These are phyloP conservation scores for Bryconaethiops microstoma DNA, from an alignment of 2,797 vertebrate genomes.

Conservation along the genomic window DNA sequence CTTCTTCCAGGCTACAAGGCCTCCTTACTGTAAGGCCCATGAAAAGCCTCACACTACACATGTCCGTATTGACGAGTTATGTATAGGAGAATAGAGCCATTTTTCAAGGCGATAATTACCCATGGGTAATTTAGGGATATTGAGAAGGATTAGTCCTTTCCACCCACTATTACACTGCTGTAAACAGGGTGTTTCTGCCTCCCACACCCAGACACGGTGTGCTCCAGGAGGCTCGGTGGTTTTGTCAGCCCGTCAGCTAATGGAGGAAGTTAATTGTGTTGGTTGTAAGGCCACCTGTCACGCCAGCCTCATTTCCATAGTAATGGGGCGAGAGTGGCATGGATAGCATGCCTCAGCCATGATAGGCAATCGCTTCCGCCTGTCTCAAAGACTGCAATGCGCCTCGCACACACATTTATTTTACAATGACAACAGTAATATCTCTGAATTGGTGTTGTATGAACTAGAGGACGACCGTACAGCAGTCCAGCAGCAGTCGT, in stretches of 20 bases:
- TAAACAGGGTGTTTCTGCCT: constrained; percentile 78
- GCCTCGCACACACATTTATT: constrained; percentile 12
- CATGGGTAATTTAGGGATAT: constrained; percentile 55
- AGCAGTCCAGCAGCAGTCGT: neutral
- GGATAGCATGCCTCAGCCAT: constrained; percentile 77
- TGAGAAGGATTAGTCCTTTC: constrained; percentile 68
- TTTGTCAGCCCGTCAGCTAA: constrained; percentile 87
- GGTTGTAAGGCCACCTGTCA: constrained; percentile 95
- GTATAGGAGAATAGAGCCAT: constrained; percentile 21
- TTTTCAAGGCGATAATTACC: constrained; percentile 44
- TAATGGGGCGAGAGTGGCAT: constrained; percentile 87
- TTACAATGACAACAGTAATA: constrained; percentile 4
- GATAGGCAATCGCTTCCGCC: constrained; percentile 16
- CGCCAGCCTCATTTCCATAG: constrained; percentile 93
- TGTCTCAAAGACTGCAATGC: constrained; percentile 16
- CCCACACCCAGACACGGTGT: constrained; percentile 52
- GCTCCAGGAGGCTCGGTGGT: constrained; percentile 84
- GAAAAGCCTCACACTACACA: constrained; percentile 39
- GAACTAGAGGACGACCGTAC: neutral
- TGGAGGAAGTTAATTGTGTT: constrained; percentile 94
- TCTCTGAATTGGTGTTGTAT: neutral
- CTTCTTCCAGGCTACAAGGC: constrained; percentile 17
- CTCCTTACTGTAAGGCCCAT: constrained; percentile 33
- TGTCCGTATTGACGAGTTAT: constrained; percentile 32
- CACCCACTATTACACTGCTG: constrained; percentile 81